Conservation (phyloP, 2,888 invertebrate species). For the Serripes groenlandicus region DNA sequence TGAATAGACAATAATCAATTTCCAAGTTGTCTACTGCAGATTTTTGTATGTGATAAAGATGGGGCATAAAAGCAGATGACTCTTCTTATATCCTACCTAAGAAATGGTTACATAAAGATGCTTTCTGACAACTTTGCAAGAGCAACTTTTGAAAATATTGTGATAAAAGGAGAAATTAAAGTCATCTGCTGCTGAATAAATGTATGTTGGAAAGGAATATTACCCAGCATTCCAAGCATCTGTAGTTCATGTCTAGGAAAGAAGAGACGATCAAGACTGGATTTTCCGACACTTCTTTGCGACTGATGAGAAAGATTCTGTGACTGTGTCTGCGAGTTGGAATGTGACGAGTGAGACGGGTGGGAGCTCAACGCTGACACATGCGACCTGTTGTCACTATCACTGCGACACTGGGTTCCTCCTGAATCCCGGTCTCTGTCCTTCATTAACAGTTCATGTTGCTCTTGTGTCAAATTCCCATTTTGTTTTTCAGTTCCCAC, state of each 20-base stretch:
- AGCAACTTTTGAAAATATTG: no score
- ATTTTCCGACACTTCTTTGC: slow-evolving; percentile 74
- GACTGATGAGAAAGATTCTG: slow-evolving; percentile 67
- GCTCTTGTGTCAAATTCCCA: slow-evolving; percentile 87
- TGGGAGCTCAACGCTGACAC: slow-evolving; percentile 85
- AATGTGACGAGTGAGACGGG: slow-evolving; percentile 87
- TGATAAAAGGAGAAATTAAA: no score
- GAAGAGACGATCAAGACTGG: slow-evolving; percentile 92
- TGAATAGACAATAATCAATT: no score
- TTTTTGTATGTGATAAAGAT: no score
- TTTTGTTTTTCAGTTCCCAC: slow-evolving; percentile 89
- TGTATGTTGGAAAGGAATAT: slow-evolving; percentile 56
- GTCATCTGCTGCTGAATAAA: no score
- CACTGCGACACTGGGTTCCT: slow-evolving; percentile 86
- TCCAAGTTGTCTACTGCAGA: no score
- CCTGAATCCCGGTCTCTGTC: slow-evolving; percentile 84
- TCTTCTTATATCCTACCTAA: no score
- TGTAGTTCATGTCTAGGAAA: slow-evolving; percentile 91
- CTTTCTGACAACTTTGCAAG: no score
- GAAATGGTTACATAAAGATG: no score
- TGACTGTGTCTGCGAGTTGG: slow-evolving; percentile 81
- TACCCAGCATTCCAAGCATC: slow-evolving; percentile 88
- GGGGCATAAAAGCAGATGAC: no score
- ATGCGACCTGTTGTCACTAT: slow-evolving; percentile 87
- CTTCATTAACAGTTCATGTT: slow-evolving; percentile 85